These are phyloP conservation scores for Odontamblyopus lacepedii DNA, from an alignment of 2,797 vertebrate species.

Conservation along the genomic window DNA sequence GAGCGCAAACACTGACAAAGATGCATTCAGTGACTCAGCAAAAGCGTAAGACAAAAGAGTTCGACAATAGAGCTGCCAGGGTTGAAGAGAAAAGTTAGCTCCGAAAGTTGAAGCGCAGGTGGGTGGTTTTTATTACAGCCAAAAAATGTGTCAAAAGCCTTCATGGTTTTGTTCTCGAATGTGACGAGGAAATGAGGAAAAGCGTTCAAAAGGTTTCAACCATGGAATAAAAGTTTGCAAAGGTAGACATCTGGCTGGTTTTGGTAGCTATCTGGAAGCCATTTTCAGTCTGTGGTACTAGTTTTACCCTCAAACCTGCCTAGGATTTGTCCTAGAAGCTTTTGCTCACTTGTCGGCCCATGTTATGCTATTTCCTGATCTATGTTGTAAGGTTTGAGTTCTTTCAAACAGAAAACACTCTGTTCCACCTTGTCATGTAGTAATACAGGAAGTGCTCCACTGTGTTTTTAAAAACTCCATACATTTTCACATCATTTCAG, in stretches of 20 bases:
- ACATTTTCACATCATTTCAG: too few species aligned
- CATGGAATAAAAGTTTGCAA: neutral
- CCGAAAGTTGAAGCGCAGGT: constrained; percentile 1
- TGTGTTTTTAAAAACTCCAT: too few species aligned
- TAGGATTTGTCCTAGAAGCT: too few species aligned
- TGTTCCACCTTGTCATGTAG: too few species aligned
- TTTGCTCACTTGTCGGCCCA: too few species aligned
- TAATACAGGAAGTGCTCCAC: too few species aligned
- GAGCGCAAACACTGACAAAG: constrained; percentile 3
- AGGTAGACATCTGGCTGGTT: neutral
- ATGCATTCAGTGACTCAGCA: constrained; percentile 49
- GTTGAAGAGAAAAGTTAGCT: constrained; percentile 11
- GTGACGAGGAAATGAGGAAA: neutral
- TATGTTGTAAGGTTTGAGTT: too few species aligned
- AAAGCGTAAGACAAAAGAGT: constrained; percentile 8
- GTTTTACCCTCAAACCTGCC: too few species aligned
- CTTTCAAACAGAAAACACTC: too few species aligned
- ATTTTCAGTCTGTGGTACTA: too few species aligned
- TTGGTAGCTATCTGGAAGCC: neutral
- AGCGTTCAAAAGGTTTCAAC: neutral
- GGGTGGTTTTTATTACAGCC: neutral
- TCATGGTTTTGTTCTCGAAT: neutral
- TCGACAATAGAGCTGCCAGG: neutral
- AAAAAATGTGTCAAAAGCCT: neutral
- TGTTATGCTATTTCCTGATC: too few species aligned